Evolutionary conservation across 2,888 invertebrate genomes (phyloP), one percentile per base, ranked within the genome.

Genomic region (Flexamia atlantica): DNA sequence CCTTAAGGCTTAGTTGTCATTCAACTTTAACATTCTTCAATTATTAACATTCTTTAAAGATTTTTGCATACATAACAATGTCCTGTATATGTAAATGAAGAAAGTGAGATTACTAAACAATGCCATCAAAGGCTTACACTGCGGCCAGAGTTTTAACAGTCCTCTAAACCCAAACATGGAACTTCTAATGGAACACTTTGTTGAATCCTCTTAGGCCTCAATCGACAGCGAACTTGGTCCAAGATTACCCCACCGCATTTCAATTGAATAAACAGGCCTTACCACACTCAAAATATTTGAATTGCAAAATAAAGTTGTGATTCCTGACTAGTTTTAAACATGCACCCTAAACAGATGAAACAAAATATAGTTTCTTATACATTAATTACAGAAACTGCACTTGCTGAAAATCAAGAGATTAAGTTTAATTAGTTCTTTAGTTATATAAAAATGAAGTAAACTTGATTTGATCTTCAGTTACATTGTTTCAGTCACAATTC

Each of bases 181-280:
- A 57, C 57, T 57, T 57, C 57, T 57, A 57, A 57, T 57, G 57
- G 57, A 57, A 57, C 57, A 57, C 57, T 57, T 57, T 57, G 57
- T 57, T 2, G 23, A 57, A 57, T 57, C 57, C 57, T 57, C 57
- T 57, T 57, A 57, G 2, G 57, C 23, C 57, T 57, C 57, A 3
- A 57, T 57, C 57, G 23, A 57, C 57, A 57, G 23, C 20, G 9
- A 57, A 23, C 57, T 57, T 7, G 20, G 57, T 57, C 57, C n/a
- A 23, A 57, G 57, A 23, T 57, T 23, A 23, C 20, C 57, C 23
- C 12, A 23, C 57, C 57, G 9, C 4, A 23, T 4, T 57, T n/a
- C 12, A 23, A 57, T 57, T n/a, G 23, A 57, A 57, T 23, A 57
- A n/a, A 57, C 57, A 57, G 20, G 3, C 57, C 23, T 20, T 3